These are phyloP conservation scores for Ctenosaura bakeri DNA, from an alignment of 2,797 vertebrate species.

Conservation along the genomic window DNA sequence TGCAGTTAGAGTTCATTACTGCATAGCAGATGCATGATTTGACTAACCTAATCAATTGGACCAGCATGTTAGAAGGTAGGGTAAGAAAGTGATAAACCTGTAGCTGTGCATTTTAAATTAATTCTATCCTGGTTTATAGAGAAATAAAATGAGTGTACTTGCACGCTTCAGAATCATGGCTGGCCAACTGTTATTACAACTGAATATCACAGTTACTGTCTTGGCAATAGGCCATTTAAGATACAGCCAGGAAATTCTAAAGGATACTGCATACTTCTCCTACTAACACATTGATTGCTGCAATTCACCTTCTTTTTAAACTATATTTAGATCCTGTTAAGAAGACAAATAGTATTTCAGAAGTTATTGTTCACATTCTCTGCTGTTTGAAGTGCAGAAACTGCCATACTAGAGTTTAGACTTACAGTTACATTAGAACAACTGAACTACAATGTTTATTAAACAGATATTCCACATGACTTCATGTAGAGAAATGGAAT, in stretches of 20 bases:
- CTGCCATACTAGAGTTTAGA: neutral
- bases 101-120: neutral
- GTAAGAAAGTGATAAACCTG: neutral
- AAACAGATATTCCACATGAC: constrained; percentile 25
- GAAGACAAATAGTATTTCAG: constrained; percentile 53
- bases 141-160: constrained; percentile 56
- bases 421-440: constrained; percentile 9
- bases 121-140: constrained; percentile 34
- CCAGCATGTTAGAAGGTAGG: neutral
- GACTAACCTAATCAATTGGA: neutral
- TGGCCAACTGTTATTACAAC: constrained; percentile 58
- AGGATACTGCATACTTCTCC: constrained; percentile 57
- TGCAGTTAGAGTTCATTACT: neutral
- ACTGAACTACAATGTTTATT: constrained; percentile 49
- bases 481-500: constrained; percentile 36
- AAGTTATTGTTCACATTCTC: constrained; percentile 53
- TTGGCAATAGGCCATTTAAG: constrained; percentile 60
- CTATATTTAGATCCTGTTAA: constrained; percentile 65
- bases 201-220: constrained; percentile 66
- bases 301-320: constrained; percentile 59
- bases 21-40: neutral
- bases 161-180: constrained; percentile 64
- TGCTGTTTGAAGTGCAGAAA: constrained; percentile 44
- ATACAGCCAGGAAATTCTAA: constrained; percentile 64
- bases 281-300: constrained; percentile 59